A percentile compares a stretch with the other conserved stretches of the same genome.
Evolutionary conservation across 2,888 invertebrate genomes (phyloP).

Genomic region (Eretmocerus hayati): DNA sequence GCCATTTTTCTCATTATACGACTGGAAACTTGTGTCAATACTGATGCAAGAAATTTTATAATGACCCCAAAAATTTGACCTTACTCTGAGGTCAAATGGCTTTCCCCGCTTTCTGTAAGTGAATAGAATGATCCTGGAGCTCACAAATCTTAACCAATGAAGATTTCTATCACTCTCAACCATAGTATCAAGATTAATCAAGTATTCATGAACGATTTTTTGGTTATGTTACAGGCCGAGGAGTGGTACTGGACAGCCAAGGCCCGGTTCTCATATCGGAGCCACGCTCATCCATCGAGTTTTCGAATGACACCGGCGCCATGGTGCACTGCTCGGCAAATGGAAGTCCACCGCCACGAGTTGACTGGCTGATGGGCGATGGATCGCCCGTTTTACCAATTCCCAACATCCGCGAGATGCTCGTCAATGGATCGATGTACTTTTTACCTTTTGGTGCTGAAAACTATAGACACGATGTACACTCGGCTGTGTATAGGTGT

Average conservation of each 20-base stretch:
- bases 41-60: no score
- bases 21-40: no score
- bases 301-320: conserved; percentile 71
- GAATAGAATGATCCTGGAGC: no score
- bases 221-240: conserved; percentile 36
- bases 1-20: no score
- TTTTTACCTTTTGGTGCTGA: conserved; percentile 79
- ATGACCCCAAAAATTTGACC: no score
- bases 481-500: conserved; percentile 74
- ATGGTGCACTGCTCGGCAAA: conserved; percentile 71
- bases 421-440: conserved; percentile 78
- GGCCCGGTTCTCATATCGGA: conserved; percentile 73
- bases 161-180: no score
- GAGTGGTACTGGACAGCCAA: conserved; percentile 50
- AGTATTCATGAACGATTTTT: no score
- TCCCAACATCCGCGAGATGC: conserved; percentile 66
- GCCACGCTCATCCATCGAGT: conserved; percentile 67
- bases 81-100: no score
- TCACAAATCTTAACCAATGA: no score
- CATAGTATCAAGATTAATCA: no score
- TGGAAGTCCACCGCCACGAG: conserved; percentile 66
- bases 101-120: no score
- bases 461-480: conserved; percentile 75
- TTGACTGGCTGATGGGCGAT: conserved; percentile 72
- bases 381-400: conserved; percentile 57